Evolutionary conservation across 2,113 vertebrate species (phyloP).

Genomic region (Sturnus vulgaris): DNA sequence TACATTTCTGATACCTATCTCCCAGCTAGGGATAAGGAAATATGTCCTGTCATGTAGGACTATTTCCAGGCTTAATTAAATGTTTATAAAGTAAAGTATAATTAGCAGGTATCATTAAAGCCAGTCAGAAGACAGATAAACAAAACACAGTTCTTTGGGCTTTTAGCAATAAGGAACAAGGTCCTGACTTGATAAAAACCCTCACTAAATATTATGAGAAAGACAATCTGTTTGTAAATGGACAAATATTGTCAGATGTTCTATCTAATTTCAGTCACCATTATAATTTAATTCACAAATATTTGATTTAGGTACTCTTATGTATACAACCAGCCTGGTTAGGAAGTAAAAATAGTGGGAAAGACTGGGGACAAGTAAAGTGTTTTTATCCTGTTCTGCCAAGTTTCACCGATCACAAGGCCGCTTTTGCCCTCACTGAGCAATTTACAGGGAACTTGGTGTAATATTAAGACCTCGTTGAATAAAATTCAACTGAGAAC

Average conservation of each 20-base stretch:
- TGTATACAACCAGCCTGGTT: neutral
- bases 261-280: neutral
- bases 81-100: neutral
- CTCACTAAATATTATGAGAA: neutral
- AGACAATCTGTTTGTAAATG: neutral
- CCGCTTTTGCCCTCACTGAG: neutral
- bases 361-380: neutral
- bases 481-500: neutral
- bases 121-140: neutral
- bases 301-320: neutral
- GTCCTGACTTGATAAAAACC: neutral
- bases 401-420: neutral
- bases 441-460: neutral
- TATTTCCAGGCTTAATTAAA: conserved; percentile 28
- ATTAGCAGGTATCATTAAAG: neutral
- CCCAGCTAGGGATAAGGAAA: neutral
- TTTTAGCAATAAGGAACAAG: neutral
- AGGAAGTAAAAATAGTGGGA: neutral
- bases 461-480: neutral
- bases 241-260: neutral
- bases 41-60: neutral
- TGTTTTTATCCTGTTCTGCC: neutral
- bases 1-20: neutral
- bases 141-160: neutral
- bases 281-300: neutral